These are phyloP conservation scores for Apis cerana DNA, from an alignment of 1,140 invertebrate genomes.

Conservation along the genomic window DNA sequence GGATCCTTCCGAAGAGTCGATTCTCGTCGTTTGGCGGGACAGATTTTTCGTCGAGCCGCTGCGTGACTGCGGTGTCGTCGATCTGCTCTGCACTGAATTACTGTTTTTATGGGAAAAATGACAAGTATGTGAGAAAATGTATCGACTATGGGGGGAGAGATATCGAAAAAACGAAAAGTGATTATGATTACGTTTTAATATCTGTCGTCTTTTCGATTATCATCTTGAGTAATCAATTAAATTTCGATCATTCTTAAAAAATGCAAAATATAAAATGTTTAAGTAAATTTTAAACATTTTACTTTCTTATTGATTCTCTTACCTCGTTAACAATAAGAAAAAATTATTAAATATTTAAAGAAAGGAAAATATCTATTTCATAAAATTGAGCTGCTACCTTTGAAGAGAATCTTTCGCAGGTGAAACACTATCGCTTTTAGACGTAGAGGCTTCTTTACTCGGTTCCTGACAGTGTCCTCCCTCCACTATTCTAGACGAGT, in stretches of 20 bases:
- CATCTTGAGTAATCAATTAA: background rate
- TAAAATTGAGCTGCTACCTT: conserved; percentile 36
- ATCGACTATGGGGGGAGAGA: background rate
- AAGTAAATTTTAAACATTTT: too few species aligned
- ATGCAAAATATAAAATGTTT: background rate
- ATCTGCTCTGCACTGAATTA: conserved; percentile 46
- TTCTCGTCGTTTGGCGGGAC: conserved; percentile 73
- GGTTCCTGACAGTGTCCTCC: conserved; percentile 37
- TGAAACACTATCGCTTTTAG: conserved; percentile 30
- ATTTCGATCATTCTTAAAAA: background rate
- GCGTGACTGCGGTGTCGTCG: conserved; percentile 49
- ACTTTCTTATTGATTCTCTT: background rate
- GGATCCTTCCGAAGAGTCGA: conserved; percentile 70
- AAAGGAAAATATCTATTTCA: background rate
- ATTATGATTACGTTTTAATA: too few species aligned
- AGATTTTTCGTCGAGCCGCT: conserved; percentile 69
- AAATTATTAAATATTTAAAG: background rate
- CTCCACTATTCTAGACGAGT: conserved; percentile 47
- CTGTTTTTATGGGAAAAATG: conserved; percentile 31
- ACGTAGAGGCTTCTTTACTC: conserved; percentile 17
- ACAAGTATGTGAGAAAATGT: background rate
- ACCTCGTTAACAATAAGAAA: rapidly evolving
- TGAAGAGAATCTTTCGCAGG: conserved; percentile 61
- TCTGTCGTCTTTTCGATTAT: too few species aligned
- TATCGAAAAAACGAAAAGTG: background rate